Base-by-base conservation (phyloP, 35 echinoderm and acorn worm genomes). In the Stichopus chloronotus region DNA sequence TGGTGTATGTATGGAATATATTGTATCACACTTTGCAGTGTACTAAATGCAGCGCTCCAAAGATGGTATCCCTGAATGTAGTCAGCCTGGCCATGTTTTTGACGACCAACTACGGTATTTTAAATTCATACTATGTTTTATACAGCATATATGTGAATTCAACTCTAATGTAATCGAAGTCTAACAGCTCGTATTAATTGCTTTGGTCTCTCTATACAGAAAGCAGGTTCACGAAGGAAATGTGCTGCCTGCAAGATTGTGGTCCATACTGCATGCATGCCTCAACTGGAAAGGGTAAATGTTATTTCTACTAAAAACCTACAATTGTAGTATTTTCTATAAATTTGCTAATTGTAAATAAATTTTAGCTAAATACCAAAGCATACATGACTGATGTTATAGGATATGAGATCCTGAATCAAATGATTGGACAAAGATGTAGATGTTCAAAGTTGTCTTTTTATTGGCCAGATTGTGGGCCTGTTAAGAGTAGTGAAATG, bases 181-280 rank as follows among this genome's bases (percentile, higher is more conserved):
- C 30, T 43, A 1, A 43, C 30, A 43, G 30, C 30, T 43, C 3
- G 30, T 43, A 43, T 43, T 43, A 43, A 43, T 43, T 43, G 30
- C n/a, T 87, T 17, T 83, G 25, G 23, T 88, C 30, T 85, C 53
- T 88, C 58, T 76, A 58, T 87, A 9, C 77, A 99, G 97, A 99
- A 99, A 95, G 95, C 93, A 52, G 97, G 97, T 63, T 93, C 97
- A 30, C 86, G 97, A 84, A 93, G 95, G 86, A 99, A 99, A 76
- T 96, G 97, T 94, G 88, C 93, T 10, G 94, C 95, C 4, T 99
- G 97, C 65, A 99, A 96, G 78, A 99, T 99, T 59, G 94, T 99
- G 11, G 97, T 99, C n/a, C 97, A 99, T 78, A 99, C 97, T 94
- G 95, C 97, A 21, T 99, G 97, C 81, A 99, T 99, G 97, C 92